phyloP scores from a whole-genome alignment of 2,113 vertebrate genomes.

The Procapra przewalskii region DNA sequence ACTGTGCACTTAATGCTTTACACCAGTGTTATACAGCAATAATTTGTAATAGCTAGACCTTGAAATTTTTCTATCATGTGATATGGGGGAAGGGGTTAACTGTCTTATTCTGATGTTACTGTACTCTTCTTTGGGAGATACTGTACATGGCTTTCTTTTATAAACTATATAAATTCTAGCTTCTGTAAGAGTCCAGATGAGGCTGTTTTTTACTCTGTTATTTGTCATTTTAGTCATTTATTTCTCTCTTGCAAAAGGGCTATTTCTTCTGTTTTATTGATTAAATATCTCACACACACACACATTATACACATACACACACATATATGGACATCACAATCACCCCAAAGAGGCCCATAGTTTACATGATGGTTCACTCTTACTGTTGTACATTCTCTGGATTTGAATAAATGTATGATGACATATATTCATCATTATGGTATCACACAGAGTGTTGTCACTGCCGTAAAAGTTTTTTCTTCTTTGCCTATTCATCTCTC shows the following conservation, averaged over 20 bases:
- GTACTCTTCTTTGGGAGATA: not conserved
- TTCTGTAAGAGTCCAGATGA: not conserved
- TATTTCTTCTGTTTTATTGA: conserved; percentile 40
- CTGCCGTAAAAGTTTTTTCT: not conserved
- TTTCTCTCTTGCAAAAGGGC: not conserved
- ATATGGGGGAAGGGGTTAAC: not conserved
- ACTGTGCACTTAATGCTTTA: not conserved
- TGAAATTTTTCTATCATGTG: not conserved
- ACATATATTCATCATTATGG: not conserved
- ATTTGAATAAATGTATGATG: not conserved
- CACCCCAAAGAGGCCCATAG: not conserved
- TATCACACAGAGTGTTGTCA: not conserved
- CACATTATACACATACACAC: not conserved
- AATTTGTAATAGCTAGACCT: not conserved
- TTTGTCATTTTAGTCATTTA: conserved; percentile 10
- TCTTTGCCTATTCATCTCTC: not conserved
- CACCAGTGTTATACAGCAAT: not conserved
- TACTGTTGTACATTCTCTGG: not conserved
- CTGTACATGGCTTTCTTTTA: not conserved
- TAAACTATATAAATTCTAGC: not conserved
- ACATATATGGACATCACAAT: not conserved
- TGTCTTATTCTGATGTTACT: not conserved
- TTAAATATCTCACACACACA: conserved; percentile 2
- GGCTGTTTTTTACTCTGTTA: conserved; percentile 27
- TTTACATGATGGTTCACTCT: not conserved